These are phyloP conservation scores for Dicaeum eximium DNA, from an alignment of 2,113 vertebrate species.

Conservation along the genomic window DNA sequence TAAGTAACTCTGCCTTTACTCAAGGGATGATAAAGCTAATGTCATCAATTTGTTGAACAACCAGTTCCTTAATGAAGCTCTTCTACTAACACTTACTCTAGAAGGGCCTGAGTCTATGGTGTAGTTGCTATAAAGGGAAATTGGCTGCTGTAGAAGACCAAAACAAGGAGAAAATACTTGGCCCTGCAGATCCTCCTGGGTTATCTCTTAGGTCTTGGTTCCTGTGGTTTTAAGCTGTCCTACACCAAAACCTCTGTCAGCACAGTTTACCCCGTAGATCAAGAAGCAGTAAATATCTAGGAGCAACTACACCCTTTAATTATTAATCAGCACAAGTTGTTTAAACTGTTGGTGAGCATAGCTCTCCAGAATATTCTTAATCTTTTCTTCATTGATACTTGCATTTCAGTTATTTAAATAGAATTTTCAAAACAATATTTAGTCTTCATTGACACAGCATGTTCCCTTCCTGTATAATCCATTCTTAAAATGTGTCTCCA, in stretches of 20 bases:
- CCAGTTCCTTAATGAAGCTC: background rate
- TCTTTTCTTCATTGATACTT: background rate
- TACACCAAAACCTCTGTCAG: background rate
- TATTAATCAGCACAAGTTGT: background rate
- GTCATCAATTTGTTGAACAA: background rate
- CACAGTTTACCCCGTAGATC: background rate
- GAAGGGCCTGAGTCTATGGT: background rate
- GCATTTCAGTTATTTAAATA: background rate
- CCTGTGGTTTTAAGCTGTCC: background rate
- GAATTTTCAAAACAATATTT: background rate
- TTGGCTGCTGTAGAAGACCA: background rate
- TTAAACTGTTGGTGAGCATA: background rate
- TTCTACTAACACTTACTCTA: background rate
- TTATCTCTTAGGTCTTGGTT: background rate
- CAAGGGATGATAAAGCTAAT: background rate
- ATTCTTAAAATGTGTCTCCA: background rate
- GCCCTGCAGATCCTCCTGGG: background rate
- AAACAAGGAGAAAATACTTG: background rate
- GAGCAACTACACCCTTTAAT: background rate
- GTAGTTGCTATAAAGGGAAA: background rate
- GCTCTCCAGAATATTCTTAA: background rate
- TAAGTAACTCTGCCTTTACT: background rate
- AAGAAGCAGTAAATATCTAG: background rate
- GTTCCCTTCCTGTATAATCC: background rate
- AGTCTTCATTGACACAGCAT: rapidly evolving